Base-by-base conservation (phyloP, 2,888 invertebrate genomes). In the Drosophila pseudotakahashii region DNA sequence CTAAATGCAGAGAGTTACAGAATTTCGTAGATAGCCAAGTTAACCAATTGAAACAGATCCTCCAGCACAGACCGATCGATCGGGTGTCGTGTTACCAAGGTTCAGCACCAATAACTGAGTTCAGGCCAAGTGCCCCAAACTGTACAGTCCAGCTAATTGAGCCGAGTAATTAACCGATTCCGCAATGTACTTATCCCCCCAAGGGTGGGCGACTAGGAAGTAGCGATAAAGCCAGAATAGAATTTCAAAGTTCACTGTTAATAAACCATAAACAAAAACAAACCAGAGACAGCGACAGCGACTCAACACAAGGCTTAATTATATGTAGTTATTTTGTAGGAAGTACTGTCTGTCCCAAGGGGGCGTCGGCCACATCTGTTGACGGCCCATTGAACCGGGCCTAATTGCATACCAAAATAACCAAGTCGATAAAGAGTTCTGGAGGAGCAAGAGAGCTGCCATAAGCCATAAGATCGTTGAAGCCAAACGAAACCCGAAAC, bases 1-100 rank as follows among this genome's bases (percentile, higher is more conserved):
- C 48, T 34, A 34, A 48, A 34, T 32, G 41, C 52, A 50, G 63
- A 45, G 52, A 54, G 61, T 36, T 51, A 50, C 47, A 79, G 61
- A 74, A 78, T 73, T 78, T 86, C 83, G 76, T 81, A 81, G 81
- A 75, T 81, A 81, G 81, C 81, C 81, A 81, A 86, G 84, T 83
- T 81, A 81, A 73, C 63, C 71, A 85, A 81, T 81, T 85, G 71
- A 76, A 50, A 67, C 54, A 42, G 41, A 52, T 51, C 58, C 58
- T 52, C 39, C 39, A 52, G 51, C 39, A 50, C 58, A 19, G 58
- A 57, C 44, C n/a, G 45, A 14, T 7, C 14, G 41, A 7, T 32
- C 32, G 7, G 14, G 30, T 41, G 57, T 16, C 16, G 7, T 13
- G 7, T 48, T 19, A 34, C 67, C 36, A 36, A 60, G 70, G 41